Evolutionary conservation across 1,140 invertebrate species (phyloP).

Genomic region (Ganaspis sp.): DNA sequence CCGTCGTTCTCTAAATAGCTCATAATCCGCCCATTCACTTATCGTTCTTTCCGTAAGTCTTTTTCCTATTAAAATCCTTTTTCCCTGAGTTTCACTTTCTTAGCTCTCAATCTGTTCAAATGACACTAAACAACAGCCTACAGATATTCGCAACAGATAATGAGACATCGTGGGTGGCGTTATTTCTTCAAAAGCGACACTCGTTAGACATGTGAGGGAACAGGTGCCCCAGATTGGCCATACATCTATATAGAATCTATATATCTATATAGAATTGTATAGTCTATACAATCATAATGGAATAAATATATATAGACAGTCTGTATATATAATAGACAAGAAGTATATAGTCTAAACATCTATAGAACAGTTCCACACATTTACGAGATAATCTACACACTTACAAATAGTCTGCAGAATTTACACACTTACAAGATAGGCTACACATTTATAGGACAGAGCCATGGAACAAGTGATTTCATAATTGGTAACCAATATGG

Average conservation of each 20-base stretch:
- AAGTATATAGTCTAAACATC: too few relatives aligned
- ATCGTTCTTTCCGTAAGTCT: not conserved
- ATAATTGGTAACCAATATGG: slow-evolving; percentile 29
- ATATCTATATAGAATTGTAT: not conserved
- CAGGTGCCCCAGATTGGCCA: not conserved
- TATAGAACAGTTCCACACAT: too few relatives aligned
- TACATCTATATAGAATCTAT: not conserved
- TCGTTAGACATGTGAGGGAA: not conserved
- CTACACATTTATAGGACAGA: too few relatives aligned
- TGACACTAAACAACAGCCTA: not conserved
- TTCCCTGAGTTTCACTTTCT: slow-evolving; percentile 10
- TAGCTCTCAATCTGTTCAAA: not conserved
- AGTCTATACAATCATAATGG: not conserved
- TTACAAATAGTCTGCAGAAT: too few relatives aligned
- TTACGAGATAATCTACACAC: too few relatives aligned
- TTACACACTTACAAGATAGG: too few relatives aligned
- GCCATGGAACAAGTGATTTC: not conserved
- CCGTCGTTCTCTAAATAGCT: not conserved
- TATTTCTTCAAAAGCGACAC: not conserved
- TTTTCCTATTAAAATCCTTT: not conserved
- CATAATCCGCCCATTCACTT: slow-evolving; percentile 1
- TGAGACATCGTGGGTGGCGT: slow-evolving; percentile 28
- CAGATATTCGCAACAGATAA: slow-evolving; percentile 21
- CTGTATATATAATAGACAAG: too few relatives aligned
- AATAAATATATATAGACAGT: not conserved